A percentile compares a stretch with the other conserved stretches of the same genome.
phyloP scores from a whole-genome alignment of 92 coral and sea anemone genomes.

The Epizoanthus rinbou region DNA sequence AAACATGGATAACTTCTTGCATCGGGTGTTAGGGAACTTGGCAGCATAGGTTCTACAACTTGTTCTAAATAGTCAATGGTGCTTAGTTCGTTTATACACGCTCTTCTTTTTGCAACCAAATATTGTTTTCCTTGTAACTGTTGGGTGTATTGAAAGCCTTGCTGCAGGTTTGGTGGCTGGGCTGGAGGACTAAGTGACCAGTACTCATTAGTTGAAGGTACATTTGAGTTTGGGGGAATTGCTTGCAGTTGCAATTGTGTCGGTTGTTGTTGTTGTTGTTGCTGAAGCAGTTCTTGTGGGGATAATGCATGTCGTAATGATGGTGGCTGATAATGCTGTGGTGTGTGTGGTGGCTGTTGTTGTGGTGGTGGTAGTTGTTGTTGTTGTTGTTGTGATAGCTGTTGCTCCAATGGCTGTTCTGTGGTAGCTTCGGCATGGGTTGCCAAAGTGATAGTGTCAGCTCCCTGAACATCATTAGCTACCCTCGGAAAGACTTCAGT shows the following conservation, averaged over 20 bases:
- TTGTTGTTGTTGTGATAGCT: too few relatives aligned
- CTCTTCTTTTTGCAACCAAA: background rate
- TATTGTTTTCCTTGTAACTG: background rate
- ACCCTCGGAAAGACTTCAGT: background rate
- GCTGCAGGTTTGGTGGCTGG: background rate
- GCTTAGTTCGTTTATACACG: background rate
- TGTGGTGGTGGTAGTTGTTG: background rate
- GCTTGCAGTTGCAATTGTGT: background rate
- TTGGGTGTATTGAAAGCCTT: background rate
- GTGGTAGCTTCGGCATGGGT: too few relatives aligned
- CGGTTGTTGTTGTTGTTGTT: background rate
- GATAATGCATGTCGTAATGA: background rate
- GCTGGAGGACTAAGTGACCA: background rate
- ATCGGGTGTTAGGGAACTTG: too few relatives aligned
- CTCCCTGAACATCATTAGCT: too few relatives aligned
- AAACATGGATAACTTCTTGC: too few relatives aligned
- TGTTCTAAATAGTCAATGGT: background rate
- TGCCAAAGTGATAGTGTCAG: too few relatives aligned
- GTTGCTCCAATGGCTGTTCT: too few relatives aligned
- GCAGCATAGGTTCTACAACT: background rate
- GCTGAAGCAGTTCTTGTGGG: background rate
- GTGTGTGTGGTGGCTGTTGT: background rate
- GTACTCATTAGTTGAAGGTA: slow-evolving; percentile 3
- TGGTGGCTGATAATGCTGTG: background rate
- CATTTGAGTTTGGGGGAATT: background rate